Evolutionary conservation across 2,113 vertebrate species (phyloP), one percentile per base, ranked within the genome.

Genomic region (Sakesphorus luctuosus): DNA sequence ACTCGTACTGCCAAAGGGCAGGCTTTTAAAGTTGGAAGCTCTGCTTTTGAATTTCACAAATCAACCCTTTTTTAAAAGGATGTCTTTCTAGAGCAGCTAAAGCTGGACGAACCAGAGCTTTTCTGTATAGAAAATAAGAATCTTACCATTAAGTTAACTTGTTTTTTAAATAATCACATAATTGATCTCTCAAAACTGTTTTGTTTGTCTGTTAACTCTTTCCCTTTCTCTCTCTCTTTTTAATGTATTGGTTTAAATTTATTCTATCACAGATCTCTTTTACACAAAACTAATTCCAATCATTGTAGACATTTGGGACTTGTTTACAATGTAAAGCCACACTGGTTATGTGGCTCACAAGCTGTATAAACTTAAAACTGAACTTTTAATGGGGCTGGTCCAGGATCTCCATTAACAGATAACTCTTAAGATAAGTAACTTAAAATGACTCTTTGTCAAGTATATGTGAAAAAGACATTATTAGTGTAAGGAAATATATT

Each of bases 281-380:
- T 82, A 90, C 83, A 96, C 67, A 91, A 95, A 95, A 91, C 58
- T 84, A 92, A 95, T 92, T 94, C 56, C 56, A 69, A 92, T 96
- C 96, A 94, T 95, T 97, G 96, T 96, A 96, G 92, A 95, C 95
- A 91, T 95, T 94, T 95, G 93, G 93, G 87, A 91, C 95, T 96
- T 97, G 97, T 97, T 97, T 96, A 95, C 94, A 89, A 95, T 97
- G 91, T 94, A 91, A 95, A 97, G 98, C 96, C 98, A 96, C 79
- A 86, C 97, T 98, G 98, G 98, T 97, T 97, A 96, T 98, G 97
- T 98, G 98, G 98, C 96, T 97, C 93, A 83, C 84, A 90, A 96
- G 97, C 94, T 98, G 97, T 98, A 97, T 95, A 98, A 97, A 97
- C 97, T 98, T 97, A 97, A 97, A 97, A 94, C 96, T 96, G 96